These are phyloP conservation scores for Xestia ashworthii DNA, from an alignment of 2,888 invertebrate genomes.

Conservation along the genomic window DNA sequence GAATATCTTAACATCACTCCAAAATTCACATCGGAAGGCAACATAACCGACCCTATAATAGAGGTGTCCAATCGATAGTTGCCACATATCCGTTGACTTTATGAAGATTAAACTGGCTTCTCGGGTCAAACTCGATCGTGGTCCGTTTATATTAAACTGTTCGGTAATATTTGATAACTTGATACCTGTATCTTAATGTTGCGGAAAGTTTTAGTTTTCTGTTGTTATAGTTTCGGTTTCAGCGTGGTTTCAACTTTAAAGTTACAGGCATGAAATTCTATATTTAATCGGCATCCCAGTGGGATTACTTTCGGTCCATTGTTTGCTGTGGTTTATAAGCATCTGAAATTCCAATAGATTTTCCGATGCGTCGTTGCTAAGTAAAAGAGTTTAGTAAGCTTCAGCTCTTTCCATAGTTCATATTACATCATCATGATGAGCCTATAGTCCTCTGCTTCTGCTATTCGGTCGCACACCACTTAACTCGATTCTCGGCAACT, in stretches of 20 bases:
- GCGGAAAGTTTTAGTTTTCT: conserved; percentile 22
- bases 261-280: background rate
- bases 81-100: conserved; percentile 50
- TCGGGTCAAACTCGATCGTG: conserved; percentile 28
- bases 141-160: conserved; percentile 52
- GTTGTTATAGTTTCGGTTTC: conserved; percentile 25
- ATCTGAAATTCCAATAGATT: background rate
- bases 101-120: conserved; percentile 58
- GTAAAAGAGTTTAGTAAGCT: background rate
- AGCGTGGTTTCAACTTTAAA: conserved; percentile 12
- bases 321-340: background rate
- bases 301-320: background rate
- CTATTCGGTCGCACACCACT: background rate
- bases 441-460: background rate
- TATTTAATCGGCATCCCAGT: conserved; percentile 8
- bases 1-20: conserved; percentile 25
- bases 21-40: conserved; percentile 29
- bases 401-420: background rate
- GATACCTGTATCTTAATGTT: conserved; percentile 41
- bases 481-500: background rate
- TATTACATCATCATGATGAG: background rate
- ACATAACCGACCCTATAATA: conserved; percentile 23
- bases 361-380: background rate
- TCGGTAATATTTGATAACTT: conserved; percentile 51
- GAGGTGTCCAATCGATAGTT: conserved; percentile 47